phyloP scores from a whole-genome alignment of 2,888 invertebrate genomes.

The Diadromus collaris region DNA sequence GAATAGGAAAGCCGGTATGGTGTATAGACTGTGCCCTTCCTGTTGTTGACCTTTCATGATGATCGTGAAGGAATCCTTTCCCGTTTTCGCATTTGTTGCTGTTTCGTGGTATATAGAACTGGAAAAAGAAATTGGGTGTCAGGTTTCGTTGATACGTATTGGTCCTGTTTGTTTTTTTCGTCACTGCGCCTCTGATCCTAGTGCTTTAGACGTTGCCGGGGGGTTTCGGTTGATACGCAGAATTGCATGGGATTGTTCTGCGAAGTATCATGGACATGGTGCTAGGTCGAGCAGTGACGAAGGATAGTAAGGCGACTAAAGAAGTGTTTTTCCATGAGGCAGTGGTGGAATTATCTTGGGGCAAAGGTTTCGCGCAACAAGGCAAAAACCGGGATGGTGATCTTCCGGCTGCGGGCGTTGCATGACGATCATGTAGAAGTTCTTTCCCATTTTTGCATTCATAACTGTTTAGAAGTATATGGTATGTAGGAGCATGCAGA shows the following conservation, averaged over 20 bases:
- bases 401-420: constrained; percentile 55
- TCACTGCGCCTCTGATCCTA: background rate
- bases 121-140: background rate
- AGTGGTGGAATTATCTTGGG: no score
- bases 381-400: background rate
- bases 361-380: no score
- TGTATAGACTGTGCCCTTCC: constrained; percentile 37
- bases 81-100: background rate
- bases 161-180: background rate
- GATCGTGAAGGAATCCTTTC: constrained; percentile 1
- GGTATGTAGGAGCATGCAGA: no score
- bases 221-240: no score
- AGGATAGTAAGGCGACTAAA: no score
- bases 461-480: background rate
- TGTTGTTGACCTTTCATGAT: constrained; percentile 56
- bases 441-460: background rate
- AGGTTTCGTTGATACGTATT: background rate
- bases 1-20: background rate
- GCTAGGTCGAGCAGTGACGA: no score
- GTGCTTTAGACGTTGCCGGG: background rate
- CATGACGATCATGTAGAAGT: constrained; percentile 13
- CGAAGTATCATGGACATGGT: no score
- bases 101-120: background rate
- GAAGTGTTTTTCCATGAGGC: no score
- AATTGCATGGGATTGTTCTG: no score